Percentiles rank a stretch among this genome's conserved stretches.
Conservation (phyloP, 2,888 invertebrate genomes). For the Morpho helenor region DNA sequence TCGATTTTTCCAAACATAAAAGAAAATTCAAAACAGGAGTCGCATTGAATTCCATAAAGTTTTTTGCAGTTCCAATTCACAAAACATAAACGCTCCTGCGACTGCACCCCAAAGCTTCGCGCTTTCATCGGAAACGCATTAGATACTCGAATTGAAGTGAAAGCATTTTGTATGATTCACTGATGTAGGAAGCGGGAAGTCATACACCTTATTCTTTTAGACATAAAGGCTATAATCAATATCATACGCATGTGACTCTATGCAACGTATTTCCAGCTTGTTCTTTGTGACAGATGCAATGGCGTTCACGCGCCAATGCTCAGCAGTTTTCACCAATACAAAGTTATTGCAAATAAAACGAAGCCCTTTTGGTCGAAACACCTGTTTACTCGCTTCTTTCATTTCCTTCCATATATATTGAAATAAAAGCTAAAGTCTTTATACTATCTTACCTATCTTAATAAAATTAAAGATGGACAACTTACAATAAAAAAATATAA, state of each 20-base stretch:
- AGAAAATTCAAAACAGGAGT: too few relatives aligned
- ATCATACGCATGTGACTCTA: neutral
- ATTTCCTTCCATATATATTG: constrained; percentile 10
- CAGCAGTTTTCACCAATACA: constrained; percentile 31
- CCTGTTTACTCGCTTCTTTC: constrained; percentile 18
- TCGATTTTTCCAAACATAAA: too few relatives aligned
- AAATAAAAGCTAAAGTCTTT: constrained; percentile 9
- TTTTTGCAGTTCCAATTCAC: neutral
- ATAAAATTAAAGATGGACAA: neutral
- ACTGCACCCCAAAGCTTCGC: constrained; percentile 23
- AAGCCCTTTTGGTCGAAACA: constrained; percentile 23
- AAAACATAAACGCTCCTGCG: constrained; percentile 14
- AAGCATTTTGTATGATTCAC: constrained; percentile 26
- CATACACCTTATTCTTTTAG: constrained; percentile 4
- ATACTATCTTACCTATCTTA: neutral
- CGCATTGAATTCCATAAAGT: too few relatives aligned
- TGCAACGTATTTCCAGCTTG: constrained; percentile 9
- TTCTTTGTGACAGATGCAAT: constrained; percentile 44
- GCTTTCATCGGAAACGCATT: constrained; percentile 27
- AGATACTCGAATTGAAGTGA: constrained; percentile 24
- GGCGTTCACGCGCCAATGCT: constrained; percentile 36
- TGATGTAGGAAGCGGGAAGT: constrained; percentile 18
- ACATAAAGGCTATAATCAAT: neutral
- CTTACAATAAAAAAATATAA: too few relatives aligned
- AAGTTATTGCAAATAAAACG: constrained; percentile 34